Conservation (phyloP, 1,140 invertebrate genomes). For the Heterodera carotae region DNA sequence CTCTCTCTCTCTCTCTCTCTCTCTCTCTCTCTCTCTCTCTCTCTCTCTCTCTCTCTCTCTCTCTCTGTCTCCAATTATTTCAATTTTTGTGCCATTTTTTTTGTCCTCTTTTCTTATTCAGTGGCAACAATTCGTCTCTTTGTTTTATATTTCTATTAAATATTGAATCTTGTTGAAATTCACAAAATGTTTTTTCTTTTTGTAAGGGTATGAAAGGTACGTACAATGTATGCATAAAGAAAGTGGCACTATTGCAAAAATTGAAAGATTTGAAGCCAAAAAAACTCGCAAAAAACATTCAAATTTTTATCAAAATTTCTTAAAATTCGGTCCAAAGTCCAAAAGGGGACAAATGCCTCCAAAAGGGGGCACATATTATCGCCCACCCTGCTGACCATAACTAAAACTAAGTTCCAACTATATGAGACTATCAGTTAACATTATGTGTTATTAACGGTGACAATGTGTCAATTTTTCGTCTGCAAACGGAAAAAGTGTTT, state of each 20-base stretch:
- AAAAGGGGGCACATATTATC: too few relatives aligned
- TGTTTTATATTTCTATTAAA: not conserved
- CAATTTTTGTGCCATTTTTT: conserved; percentile 10
- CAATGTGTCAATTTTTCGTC: too few relatives aligned
- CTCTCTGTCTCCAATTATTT: not conserved
- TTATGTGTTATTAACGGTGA: too few relatives aligned
- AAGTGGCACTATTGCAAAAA: too few relatives aligned
- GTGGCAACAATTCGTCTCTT: not conserved
- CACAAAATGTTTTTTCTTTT: too few relatives aligned
- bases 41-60: not conserved
- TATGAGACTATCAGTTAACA: too few relatives aligned
- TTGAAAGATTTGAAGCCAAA: not conserved
- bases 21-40: not conserved
- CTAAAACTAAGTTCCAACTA: too few relatives aligned
- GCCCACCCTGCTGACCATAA: too few relatives aligned
- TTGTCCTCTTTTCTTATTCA: not conserved
- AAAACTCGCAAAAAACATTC: not conserved
- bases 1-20: not conserved
- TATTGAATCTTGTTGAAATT: not conserved
- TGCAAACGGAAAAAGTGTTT: too few relatives aligned
- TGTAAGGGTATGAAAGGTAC: not conserved
- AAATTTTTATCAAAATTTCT: too few relatives aligned
- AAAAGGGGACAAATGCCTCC: too few relatives aligned
- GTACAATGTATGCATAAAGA: not conserved
- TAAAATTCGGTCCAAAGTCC: too few relatives aligned